Percentiles rank a stretch among this genome's conserved stretches.
Evolutionary conservation across 1,140 invertebrate species (phyloP).

Genomic region (Vanessa atalanta): DNA sequence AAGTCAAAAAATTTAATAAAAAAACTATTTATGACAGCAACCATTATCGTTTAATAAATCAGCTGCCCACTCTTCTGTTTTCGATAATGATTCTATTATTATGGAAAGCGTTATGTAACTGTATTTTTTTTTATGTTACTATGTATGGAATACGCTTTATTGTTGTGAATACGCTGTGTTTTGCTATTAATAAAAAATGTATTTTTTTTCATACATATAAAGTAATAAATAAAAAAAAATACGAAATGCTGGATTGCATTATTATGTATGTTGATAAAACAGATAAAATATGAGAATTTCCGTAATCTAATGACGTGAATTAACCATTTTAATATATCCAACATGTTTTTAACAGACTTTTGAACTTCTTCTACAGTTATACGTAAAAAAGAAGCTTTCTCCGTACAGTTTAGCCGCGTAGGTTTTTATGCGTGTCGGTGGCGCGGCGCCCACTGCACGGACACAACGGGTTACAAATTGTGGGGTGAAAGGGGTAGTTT

Average conservation of each 20-base stretch:
- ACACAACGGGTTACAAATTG: slow-evolving; percentile 75
- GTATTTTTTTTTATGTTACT: slow-evolving; percentile 67
- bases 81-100: slow-evolving; percentile 81
- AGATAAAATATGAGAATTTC: too few relatives aligned
- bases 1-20: slow-evolving; percentile 67
- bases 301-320: not conserved
- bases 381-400: slow-evolving; percentile 44
- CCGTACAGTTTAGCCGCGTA: slow-evolving; percentile 42
- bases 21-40: slow-evolving; percentile 79
- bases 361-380: not conserved
- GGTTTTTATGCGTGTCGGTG: slow-evolving; percentile 72
- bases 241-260: too few relatives aligned
- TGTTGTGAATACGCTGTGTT: not conserved
- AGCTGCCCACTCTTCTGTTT: slow-evolving; percentile 80
- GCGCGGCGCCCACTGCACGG: slow-evolving; percentile 71
- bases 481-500: slow-evolving; percentile 81
- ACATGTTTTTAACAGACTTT: too few relatives aligned
- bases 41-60: slow-evolving; percentile 80
- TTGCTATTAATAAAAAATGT: too few relatives aligned
- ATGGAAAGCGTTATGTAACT: slow-evolving; percentile 80
- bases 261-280: too few relatives aligned
- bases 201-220: too few relatives aligned
- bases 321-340: too few relatives aligned
- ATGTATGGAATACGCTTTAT: slow-evolving; percentile 50
- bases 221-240: too few relatives aligned